phyloP scores from a whole-genome alignment of 2,113 vertebrate genomes.

The sheep (Ovis aries) region ARS-UI_Ramb_v3.0 NC_056068.1:67064501-67065000 shows the following conservation, averaged over 20 bases:
- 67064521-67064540: neutral
- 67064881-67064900: neutral
- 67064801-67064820: neutral
- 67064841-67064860: neutral
- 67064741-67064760: neutral
- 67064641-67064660: neutral
- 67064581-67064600: neutral
- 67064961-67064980: neutral
- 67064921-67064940: neutral
- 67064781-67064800: neutral
- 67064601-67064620: neutral
- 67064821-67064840: neutral
- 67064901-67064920: neutral
- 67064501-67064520: neutral
- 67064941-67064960: neutral
- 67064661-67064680: neutral
- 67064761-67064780: neutral
- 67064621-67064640: neutral
- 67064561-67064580: neutral
- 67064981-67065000: neutral
- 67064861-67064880: neutral
- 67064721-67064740: neutral
- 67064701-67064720: neutral
- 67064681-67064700: neutral
- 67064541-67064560: neutral